Evolutionary conservation across 1,140 invertebrate species (phyloP), one percentile per base, ranked within the genome.

Genomic region (Caenorhabditis tropicalis): DNA sequence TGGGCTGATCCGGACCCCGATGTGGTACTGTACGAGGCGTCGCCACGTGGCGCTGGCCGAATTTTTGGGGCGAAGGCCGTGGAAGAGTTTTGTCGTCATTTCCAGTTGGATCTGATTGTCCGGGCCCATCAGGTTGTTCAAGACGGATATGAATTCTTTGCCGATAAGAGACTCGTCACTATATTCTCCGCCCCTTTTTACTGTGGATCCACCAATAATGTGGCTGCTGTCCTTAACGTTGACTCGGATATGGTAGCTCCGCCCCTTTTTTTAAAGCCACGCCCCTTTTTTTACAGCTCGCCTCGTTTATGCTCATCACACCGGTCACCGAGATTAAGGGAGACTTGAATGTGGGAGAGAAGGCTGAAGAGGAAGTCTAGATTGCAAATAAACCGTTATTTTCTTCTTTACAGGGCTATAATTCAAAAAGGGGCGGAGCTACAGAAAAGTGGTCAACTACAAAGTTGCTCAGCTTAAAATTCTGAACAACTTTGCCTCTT

Each of bases 1-100:
- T 82, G 84, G 80, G 81, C 96, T 19, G 96, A 98, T 93, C 96
- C 96, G 60, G 96, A 97, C 7, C 24, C 7, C 0, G 53, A 58
- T 0, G 43, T 82, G 15, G 53, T 33, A 7, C 4, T 33, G 15
- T 82, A 56, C 53, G 36, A 82, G 36, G 65, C 51, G n/a, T 96
- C 88, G 96, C 95, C 91, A 96, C 46, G 70, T 92, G 87, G 86
- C 33, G 88, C 86, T 36, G 86, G 83, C 6, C 33, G 81, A 10
- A 79, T 88, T 58, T 88, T 88, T 46, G 88, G 88, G 19, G 48
- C 81, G 12, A 81, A 85, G n/a, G 86, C 86, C 3, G 51, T 88
- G 5, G 65, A 86, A 10, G 46, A 39, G 3, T 88, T 88, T 60
- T 83, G 81, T 19, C 82, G 58, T 6, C 65, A 74, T 3, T 56